A percentile compares a stretch with the other conserved stretches of the same genome.
These are phyloP conservation scores for Polypedilum pembai DNA, from an alignment of 1,140 invertebrate species.

Conservation along the genomic window DNA sequence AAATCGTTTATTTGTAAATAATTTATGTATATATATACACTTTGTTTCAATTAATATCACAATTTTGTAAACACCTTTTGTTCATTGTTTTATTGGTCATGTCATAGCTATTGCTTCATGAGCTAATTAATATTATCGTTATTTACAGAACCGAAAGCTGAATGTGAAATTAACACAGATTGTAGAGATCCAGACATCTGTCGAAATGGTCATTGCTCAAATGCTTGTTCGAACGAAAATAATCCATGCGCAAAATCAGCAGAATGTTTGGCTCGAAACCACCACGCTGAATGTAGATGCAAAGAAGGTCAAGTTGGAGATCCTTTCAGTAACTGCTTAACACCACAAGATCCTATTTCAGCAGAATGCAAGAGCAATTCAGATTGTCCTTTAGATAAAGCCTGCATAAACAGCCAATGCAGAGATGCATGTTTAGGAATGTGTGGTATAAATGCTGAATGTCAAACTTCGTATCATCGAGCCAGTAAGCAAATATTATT, in stretches of 20 bases:
- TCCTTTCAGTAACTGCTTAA: constrained; percentile 70
- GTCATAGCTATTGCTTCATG: constrained; percentile 29
- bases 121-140: too few species aligned
- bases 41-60: constrained; percentile 36
- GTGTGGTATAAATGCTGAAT: constrained; percentile 72
- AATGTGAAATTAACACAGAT: constrained; percentile 62
- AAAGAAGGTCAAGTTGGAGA: constrained; percentile 66
- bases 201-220: constrained; percentile 61
- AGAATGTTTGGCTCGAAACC: constrained; percentile 64
- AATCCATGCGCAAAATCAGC: constrained; percentile 73
- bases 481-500: constrained; percentile 40
- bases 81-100: constrained; percentile 31
- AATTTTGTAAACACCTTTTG: constrained; percentile 16
- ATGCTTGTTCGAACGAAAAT: constrained; percentile 59
- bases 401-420: constrained; percentile 69
- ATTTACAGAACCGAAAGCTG: constrained; percentile 44
- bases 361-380: constrained; percentile 61
- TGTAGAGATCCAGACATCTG: constrained; percentile 68
- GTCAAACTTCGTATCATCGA: constrained; percentile 61
- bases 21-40: constrained; percentile 36
- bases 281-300: constrained; percentile 70
- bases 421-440: constrained; percentile 67
- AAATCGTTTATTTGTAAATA: constrained; percentile 1
- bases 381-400: constrained; percentile 65
- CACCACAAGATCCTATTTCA: constrained; percentile 44